Evolutionary conservation across 2,797 vertebrate genomes (phyloP).

Genomic region (Cirrhinus molitorella): DNA sequence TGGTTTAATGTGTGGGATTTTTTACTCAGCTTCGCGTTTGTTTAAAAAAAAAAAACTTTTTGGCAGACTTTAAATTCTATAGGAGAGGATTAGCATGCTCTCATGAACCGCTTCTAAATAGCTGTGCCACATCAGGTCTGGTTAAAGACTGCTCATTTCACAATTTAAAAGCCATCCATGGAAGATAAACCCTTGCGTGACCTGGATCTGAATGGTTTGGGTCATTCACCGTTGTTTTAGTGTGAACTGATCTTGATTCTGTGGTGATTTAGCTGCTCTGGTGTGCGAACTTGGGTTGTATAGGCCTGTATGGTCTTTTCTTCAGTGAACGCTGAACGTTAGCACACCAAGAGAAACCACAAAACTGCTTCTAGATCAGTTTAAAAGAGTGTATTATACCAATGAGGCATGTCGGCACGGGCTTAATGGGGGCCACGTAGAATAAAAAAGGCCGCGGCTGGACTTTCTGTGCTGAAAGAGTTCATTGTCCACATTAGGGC

Average conservation of each 20-base stretch:
- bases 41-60: background rate
- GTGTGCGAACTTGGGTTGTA: background rate
- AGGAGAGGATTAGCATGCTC: slow-evolving; percentile 37
- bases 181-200: slow-evolving; percentile 46
- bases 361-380: slow-evolving; percentile 23
- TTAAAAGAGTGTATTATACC: slow-evolving; percentile 43
- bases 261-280: slow-evolving; percentile 12
- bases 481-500: slow-evolving; percentile 52
- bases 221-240: slow-evolving; percentile 31
- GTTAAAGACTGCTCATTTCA: slow-evolving; percentile 40
- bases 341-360: slow-evolving; percentile 12
- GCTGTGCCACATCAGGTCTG: slow-evolving; percentile 46
- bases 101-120: slow-evolving; percentile 37
- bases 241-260: slow-evolving; percentile 30
- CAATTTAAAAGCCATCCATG: slow-evolving; percentile 36
- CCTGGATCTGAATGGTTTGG: slow-evolving; percentile 41
- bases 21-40: slow-evolving; percentile 48
- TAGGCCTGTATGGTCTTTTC: background rate
- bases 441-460: slow-evolving; percentile 49
- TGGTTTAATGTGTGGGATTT: slow-evolving; percentile 54
- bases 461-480: slow-evolving; percentile 53
- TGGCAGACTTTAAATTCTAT: slow-evolving; percentile 42
- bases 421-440: slow-evolving; percentile 42
- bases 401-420: slow-evolving; percentile 52
- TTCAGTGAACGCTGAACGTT: background rate